Evolutionary conservation across 2,113 vertebrate genomes (phyloP), one percentile per base, ranked within the genome.

Genomic region (Solea solea): DNA sequence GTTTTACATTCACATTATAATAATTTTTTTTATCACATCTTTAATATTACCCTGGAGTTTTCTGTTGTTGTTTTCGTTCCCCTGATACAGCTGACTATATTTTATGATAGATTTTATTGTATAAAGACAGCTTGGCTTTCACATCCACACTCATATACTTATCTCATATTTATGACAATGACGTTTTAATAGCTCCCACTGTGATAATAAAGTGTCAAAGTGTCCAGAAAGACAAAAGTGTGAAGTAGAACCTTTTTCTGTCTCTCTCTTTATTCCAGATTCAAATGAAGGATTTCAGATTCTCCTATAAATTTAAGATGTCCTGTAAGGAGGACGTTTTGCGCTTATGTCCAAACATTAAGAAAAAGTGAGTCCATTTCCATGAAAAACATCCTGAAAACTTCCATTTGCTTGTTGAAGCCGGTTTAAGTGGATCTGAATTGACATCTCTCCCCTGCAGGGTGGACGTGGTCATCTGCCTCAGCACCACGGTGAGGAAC

Each of bases 301-400:
- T 98, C 86, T 98, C 97, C 0, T 98, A 98, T 84, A 99, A 99
- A 84, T 98, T 99, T 78, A 99, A 99, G 91, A 98, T 97, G 95
- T 97, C 97, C 51, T 99, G 97, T 89, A 99, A 99, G 86, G 97
- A 99, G 71, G 97, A 98, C 12, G 97, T 98, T 53, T 91, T 99
- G 25, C 83, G 72, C 71, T 91, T 98, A 58, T 99, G 97, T 76
- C 96, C 97, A 11, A 99, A 98, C 88, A 99, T 99, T 66, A 98
- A 97, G 84, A 98, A 98, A 81, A 99, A 99, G 97, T 98, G 93
- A 12, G 80, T 45, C 27, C 10, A 12, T 34, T 34, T 34, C 34
- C 34, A 6, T 34, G 21, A 21, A 34, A 34, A 34, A 34, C 2
- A 2, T 34, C 34, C 34, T 34, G 28, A 34, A 34, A 34, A 34